These are phyloP conservation scores for Pandemis heparana DNA, from an alignment of 2,888 invertebrate species.

Conservation along the genomic window DNA sequence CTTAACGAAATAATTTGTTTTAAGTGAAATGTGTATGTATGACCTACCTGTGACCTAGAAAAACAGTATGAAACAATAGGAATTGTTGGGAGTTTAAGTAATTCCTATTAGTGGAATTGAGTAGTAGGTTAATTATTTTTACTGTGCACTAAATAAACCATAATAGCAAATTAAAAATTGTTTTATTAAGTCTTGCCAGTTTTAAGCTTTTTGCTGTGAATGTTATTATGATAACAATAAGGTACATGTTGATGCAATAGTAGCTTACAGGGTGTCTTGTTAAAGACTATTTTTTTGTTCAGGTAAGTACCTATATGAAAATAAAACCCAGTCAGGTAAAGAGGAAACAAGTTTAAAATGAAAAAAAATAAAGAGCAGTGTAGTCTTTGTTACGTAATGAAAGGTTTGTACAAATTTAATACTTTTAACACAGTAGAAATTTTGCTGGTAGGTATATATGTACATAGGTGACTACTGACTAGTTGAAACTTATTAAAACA, in stretches of 20 bases:
- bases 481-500: no score
- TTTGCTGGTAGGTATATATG: no score
- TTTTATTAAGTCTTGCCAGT: slow-evolving; percentile 43
- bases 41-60: neutral
- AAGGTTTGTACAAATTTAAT: no score
- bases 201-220: neutral
- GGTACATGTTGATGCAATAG: neutral
- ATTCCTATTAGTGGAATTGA: slow-evolving; percentile 69
- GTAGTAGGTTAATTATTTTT: slow-evolving; percentile 53
- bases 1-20: slow-evolving; percentile 5
- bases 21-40: slow-evolving; percentile 19
- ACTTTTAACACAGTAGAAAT: no score
- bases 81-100: slow-evolving; percentile 43
- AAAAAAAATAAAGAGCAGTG: no score
- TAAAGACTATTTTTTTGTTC: no score
- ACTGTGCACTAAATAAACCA: slow-evolving; percentile 72
- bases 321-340: no score
- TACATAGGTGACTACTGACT: no score
- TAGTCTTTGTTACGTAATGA: no score
- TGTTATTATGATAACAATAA: neutral
- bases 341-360: no score
- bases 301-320: no score
- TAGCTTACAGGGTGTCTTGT: neutral
- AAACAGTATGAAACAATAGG: slow-evolving; percentile 28
- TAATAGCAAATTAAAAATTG: slow-evolving; percentile 51